Conservation (phyloP, 2,888 invertebrate genomes). For the Eupelmus urozonus region DNA sequence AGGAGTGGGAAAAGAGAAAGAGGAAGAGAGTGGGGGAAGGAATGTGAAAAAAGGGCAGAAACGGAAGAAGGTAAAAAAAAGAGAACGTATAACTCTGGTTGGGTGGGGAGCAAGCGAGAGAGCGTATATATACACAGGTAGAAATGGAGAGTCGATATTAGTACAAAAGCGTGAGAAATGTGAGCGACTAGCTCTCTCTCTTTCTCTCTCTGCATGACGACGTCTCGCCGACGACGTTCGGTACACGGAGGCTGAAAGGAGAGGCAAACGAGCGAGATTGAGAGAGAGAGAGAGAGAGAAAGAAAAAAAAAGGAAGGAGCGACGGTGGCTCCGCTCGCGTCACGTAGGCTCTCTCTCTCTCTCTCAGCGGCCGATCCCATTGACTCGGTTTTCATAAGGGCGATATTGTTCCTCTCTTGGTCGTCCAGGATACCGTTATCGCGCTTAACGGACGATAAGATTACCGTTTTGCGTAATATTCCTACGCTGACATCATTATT, state of each 20-base stretch:
- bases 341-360: constrained; percentile 26
- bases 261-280: constrained; percentile 16
- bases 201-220: constrained; percentile 30
- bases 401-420: constrained; percentile 58
- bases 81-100: constrained; percentile 47
- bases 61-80: constrained; percentile 57
- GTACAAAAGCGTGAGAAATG: constrained; percentile 62
- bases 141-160: constrained; percentile 59
- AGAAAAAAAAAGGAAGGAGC: constrained; percentile 26
- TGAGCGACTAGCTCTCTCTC: constrained; percentile 33
- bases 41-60: constrained; percentile 56
- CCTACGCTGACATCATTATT: constrained; percentile 58
- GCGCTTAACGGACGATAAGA: constrained; percentile 62
- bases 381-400: constrained; percentile 60
- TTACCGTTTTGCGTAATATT: constrained; percentile 62
- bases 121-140: constrained; percentile 36
- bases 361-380: constrained; percentile 42
- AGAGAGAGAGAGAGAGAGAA: constrained; percentile 32
- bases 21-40: constrained; percentile 39
- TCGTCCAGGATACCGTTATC: constrained; percentile 60
- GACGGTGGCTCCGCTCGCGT: constrained; percentile 38
- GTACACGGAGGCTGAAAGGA: constrained; percentile 22
- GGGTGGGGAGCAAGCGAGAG: constrained; percentile 33
- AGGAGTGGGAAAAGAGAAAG: constrained; percentile 31
- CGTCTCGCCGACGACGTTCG: constrained; percentile 16